Evolutionary conservation across 2,797 vertebrate species (phyloP).

Genomic region (Carapus acus): DNA sequence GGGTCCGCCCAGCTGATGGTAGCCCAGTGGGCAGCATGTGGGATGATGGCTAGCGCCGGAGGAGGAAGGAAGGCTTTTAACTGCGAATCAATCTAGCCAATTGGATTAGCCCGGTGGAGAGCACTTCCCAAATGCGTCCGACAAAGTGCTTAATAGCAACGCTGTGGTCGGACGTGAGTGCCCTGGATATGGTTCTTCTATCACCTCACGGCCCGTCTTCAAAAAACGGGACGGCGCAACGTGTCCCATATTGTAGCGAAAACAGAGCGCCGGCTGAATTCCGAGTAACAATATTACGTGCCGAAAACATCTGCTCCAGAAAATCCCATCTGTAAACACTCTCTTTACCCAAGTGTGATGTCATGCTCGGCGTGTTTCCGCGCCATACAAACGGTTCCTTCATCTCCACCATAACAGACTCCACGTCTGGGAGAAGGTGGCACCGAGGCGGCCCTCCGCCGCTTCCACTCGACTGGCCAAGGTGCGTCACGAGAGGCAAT

Average conservation of each 20-base stretch:
- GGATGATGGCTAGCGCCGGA: constrained; percentile 57
- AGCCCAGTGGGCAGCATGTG: constrained; percentile 62
- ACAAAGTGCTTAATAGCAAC: constrained; percentile 71
- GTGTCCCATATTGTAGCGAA: constrained; percentile 32
- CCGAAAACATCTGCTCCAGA: constrained; percentile 47
- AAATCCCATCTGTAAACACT: constrained; percentile 52
- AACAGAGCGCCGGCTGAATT: constrained; percentile 34
- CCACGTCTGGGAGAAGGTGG: constrained; percentile 36
- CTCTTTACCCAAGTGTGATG: constrained; percentile 51
- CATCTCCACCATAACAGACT: constrained; percentile 37
- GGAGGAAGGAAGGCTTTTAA: constrained; percentile 74
- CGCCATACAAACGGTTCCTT: constrained; percentile 48
- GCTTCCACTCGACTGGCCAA: constrained; percentile 27
- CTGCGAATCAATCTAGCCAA: constrained; percentile 70
- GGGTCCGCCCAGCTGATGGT: constrained; percentile 49
- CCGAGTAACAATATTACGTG: constrained; percentile 37
- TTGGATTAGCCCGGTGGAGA: constrained; percentile 65
- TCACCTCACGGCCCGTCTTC: constrained; percentile 53
- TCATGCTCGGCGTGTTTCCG: constrained; percentile 47
- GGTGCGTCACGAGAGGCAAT: constrained; percentile 18
- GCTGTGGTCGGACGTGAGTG: constrained; percentile 63
- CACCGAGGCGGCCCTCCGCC: constrained; percentile 22
- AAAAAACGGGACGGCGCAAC: constrained; percentile 43
- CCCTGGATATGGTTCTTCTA: constrained; percentile 60
- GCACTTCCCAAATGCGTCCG: constrained; percentile 67